Evolutionary conservation across 2,888 invertebrate genomes (phyloP).

Genomic region (Nomada hirtipes): DNA sequence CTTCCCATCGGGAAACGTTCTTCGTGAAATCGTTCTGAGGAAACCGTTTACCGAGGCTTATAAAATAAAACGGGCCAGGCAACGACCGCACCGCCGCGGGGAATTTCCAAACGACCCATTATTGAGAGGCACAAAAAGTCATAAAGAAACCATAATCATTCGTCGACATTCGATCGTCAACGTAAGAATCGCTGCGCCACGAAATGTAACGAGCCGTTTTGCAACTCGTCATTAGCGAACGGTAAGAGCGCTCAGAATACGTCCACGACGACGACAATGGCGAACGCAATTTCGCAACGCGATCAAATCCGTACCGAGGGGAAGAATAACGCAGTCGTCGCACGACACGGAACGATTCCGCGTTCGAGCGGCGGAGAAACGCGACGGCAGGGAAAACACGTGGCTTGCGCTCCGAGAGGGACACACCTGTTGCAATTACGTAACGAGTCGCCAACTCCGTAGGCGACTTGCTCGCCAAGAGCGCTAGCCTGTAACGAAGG

Average conservation of each 20-base stretch:
- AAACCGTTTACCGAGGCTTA: background rate
- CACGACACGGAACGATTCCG: conserved; percentile 47
- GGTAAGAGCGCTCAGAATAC: background rate
- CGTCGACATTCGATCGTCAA: too few relatives aligned
- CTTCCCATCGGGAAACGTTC: conserved; percentile 4
- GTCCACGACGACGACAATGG: conserved; percentile 7
- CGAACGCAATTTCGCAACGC: conserved; percentile 27
- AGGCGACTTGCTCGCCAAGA: conserved; percentile 51
- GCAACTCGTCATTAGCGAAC: background rate
- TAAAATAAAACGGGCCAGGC: too few relatives aligned
- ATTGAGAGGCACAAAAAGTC: background rate
- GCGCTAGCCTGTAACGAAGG: conserved; percentile 50
- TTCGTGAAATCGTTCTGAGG: background rate
- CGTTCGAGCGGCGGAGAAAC: conserved; percentile 29
- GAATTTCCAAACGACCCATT: too few relatives aligned
- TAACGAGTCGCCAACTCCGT: conserved; percentile 62
- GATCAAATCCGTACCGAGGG: background rate
- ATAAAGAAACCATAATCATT: too few relatives aligned
- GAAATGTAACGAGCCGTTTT: conserved; percentile 25
- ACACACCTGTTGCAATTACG: conserved; percentile 74
- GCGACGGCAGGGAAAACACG: conserved; percentile 50
- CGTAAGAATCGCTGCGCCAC: conserved; percentile 11
- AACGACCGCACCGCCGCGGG: too few relatives aligned
- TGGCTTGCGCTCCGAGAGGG: conserved; percentile 44
- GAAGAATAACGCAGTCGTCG: conserved; percentile 38